phyloP scores from a whole-genome alignment of 2,113 vertebrate species.

The Rhea pennata region DNA sequence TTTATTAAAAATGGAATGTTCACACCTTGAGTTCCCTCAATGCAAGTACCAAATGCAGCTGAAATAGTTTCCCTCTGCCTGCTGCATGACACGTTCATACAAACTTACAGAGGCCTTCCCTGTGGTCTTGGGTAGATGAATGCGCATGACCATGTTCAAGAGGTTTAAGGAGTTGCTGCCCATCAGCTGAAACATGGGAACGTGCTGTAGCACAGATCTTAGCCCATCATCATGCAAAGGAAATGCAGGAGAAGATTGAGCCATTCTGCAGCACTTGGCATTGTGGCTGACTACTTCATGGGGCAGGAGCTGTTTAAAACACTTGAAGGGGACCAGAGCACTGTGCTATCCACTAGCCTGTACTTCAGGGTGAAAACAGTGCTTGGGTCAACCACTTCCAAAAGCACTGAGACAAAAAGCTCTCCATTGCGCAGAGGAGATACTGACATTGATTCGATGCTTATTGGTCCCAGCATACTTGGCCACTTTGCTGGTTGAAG shows the following conservation, averaged over 20 bases:
- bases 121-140: accelerated
- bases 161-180: background rate
- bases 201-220: background rate
- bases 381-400: too few species aligned
- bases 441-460: background rate
- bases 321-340: background rate
- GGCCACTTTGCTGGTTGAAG: background rate
- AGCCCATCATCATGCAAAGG: background rate
- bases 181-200: background rate
- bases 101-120: background rate
- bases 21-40: background rate
- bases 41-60: background rate
- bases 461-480: background rate
- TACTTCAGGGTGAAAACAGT: background rate
- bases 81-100: too few species aligned
- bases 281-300: background rate
- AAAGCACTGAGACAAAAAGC: too few species aligned
- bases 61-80: background rate
- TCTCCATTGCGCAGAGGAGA: too few species aligned
- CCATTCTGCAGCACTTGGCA: too few species aligned
- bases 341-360: background rate
- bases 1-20: background rate
- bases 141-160: accelerated
- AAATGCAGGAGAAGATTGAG: background rate
- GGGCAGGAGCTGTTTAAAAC: background rate